Percentiles rank a stretch among this genome's conserved stretches.
phyloP scores from a whole-genome alignment of 2,113 vertebrate genomes.

The Drymodes brunneopygia region DNA sequence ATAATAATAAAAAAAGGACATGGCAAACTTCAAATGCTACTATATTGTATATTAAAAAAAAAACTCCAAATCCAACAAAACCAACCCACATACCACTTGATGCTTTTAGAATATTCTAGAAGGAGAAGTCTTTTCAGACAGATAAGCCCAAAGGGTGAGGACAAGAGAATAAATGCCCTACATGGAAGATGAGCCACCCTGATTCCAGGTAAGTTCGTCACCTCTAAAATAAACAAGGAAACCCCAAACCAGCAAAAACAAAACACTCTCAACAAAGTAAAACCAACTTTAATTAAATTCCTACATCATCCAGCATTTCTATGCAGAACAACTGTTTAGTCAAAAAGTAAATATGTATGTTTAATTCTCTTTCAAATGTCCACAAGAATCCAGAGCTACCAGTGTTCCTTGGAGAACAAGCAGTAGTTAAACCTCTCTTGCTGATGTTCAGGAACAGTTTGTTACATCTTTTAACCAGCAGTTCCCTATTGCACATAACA shows the following conservation, averaged over 20 bases:
- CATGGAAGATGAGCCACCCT: neutral
- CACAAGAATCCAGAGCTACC: constrained; percentile 58
- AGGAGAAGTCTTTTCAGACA: neutral
- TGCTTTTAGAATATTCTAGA: neutral
- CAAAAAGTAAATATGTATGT: constrained; percentile 59
- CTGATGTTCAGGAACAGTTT: constrained; percentile 47
- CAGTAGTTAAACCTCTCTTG: constrained; percentile 62
- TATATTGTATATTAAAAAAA: neutral
- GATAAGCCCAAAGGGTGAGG: neutral
- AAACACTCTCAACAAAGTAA: constrained; percentile 66
- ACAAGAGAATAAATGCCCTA: neutral
- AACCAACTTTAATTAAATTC: constrained; percentile 74
- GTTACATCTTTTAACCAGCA: constrained; percentile 67
- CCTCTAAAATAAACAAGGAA: neutral
- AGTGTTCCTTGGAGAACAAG: constrained; percentile 68
- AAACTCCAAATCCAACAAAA: neutral
- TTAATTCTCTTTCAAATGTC: constrained; percentile 57
- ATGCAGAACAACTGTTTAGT: constrained; percentile 70
- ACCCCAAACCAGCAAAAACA: neutral
- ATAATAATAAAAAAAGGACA: neutral
- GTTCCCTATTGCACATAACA: constrained; percentile 75
- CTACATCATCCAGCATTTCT: constrained; percentile 69
- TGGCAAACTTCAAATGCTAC: neutral
- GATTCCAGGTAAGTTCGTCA: neutral
- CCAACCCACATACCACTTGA: neutral